Percentiles rank a stretch among this genome's conserved stretches.
Evolutionary conservation across 2,797 vertebrate species (phyloP).

Genomic region (Distichodus sexfasciatus): DNA sequence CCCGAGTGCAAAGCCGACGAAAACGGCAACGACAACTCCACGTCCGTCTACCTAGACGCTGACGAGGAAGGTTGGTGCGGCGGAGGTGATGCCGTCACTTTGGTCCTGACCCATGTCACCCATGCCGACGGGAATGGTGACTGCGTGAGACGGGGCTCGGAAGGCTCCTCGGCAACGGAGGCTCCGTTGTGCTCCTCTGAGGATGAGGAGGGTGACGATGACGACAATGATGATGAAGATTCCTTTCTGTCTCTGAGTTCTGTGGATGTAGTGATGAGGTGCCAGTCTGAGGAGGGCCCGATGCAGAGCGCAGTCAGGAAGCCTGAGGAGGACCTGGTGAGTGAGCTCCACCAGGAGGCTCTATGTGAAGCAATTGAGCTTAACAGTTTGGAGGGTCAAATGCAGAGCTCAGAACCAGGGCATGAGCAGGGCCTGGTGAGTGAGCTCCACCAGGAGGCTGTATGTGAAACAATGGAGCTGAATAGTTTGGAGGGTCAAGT

Average conservation of each 20-base stretch:
- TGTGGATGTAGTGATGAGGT: constrained; percentile 49
- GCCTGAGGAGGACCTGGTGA: neutral
- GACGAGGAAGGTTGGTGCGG: constrained; percentile 38
- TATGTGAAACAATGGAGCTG: neutral
- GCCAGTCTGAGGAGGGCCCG: constrained; percentile 11
- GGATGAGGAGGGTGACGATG: constrained; percentile 51
- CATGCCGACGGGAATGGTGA: constrained; percentile 2
- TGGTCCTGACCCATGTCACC: constrained; percentile 4
- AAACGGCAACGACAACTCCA: constrained; percentile 62
- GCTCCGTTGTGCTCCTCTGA: constrained; percentile 47
- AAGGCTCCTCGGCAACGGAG: constrained; percentile 26
- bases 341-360: neutral
- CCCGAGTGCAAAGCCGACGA: constrained; percentile 46
- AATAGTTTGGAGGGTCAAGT: neutral
- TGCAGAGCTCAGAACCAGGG: neutral
- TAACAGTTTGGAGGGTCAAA: neutral
- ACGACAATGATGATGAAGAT: constrained; percentile 56
- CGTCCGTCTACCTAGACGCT: constrained; percentile 69
- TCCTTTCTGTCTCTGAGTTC: constrained; percentile 70
- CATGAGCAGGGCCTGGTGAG: neutral
- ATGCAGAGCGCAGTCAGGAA: neutral
- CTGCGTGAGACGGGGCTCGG: constrained; percentile 21
- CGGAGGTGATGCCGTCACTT: constrained; percentile 51
- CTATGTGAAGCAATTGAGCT: neutral
- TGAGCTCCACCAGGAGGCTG: neutral